Conservation (phyloP, 2,113 vertebrate species). For the Phalacrocorax aristotelis region DNA sequence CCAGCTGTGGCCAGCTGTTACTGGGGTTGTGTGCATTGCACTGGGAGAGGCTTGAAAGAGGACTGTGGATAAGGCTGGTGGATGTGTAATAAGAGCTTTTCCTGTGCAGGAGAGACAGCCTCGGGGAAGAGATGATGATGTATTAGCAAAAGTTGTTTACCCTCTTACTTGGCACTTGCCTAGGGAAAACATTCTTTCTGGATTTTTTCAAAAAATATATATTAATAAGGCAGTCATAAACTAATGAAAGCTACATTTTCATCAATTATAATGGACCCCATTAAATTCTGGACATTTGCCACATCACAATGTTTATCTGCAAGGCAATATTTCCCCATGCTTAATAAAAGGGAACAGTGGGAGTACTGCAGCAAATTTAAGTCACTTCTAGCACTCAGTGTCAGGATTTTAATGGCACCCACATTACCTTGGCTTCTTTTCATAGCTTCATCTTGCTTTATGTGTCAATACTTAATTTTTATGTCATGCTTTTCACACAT, state of each 20-base stretch:
- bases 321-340: background rate
- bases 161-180: conserved; percentile 23
- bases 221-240: conserved; percentile 45
- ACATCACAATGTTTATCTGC: conserved; percentile 26
- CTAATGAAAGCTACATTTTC: conserved; percentile 49
- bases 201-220: background rate
- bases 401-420: background rate
- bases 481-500: background rate
- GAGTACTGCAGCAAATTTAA: background rate
- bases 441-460: background rate
- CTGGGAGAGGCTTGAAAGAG: background rate
- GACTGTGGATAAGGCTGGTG: background rate
- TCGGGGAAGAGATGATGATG: background rate
- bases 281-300: conserved; percentile 23
- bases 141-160: conserved; percentile 23
- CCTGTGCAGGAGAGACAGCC: background rate
- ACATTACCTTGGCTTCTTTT: background rate
- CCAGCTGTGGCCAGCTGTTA: background rate
- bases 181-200: conserved; percentile 36
- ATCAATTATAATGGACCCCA: conserved; percentile 17
- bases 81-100: background rate
- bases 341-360: background rate
- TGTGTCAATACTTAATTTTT: background rate
- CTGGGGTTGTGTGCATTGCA: background rate
- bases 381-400: background rate